Base-by-base conservation (phyloP, 2,797 vertebrate species). In the Silurus lanzhouensis region DNA sequence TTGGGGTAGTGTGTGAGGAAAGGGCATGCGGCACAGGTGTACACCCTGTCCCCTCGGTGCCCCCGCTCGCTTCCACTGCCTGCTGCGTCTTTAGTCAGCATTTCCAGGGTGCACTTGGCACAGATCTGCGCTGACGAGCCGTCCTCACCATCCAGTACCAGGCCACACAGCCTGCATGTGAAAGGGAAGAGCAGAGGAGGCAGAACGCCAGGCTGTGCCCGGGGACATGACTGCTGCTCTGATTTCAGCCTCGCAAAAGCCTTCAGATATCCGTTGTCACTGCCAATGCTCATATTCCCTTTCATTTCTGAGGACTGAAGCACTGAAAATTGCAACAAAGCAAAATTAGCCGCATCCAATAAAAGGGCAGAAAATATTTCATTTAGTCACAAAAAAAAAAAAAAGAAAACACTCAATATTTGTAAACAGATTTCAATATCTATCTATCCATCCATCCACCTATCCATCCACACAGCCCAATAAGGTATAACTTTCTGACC, bases 1-100 rank as follows among this genome's bases (percentile, higher is more conserved):
- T 99, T 99, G 38, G 97, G 97, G 91, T 99, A 99, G 90, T 98
- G 97, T 20, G 98, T 98, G 92, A 98, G 96, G 48, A 98, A 99
- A 22, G 97, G 94, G 93, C 98, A 99, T 88, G 97, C 93, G 67
- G 96, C 95, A 82, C 97, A 99, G 19, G 97, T 96, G 80, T 98
- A 99, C 86, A 97, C 96, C 89, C 97, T 97, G 92, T 97, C 96
- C 0, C 94, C 96, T 90, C 97, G 97, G 92, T 97, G 96, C 0
- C 94, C 94, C 71, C 93, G 93, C 88, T 95, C 94, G 0, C 95
- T 94, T 0, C 94, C 93, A 85, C 93, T 94, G 87, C 92, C 92
- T 0, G 83, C 4, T 0, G 95, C 92, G 0, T 96, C 95, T 13
- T 96, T 94, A 76, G 96, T 96, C 90, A 97, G 95, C 94, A 96